A percentile compares a stretch with the other conserved stretches of the same genome.
Evolutionary conservation across 1,140 invertebrate species (phyloP).

Genomic region (Drosophila trapezifrons): DNA sequence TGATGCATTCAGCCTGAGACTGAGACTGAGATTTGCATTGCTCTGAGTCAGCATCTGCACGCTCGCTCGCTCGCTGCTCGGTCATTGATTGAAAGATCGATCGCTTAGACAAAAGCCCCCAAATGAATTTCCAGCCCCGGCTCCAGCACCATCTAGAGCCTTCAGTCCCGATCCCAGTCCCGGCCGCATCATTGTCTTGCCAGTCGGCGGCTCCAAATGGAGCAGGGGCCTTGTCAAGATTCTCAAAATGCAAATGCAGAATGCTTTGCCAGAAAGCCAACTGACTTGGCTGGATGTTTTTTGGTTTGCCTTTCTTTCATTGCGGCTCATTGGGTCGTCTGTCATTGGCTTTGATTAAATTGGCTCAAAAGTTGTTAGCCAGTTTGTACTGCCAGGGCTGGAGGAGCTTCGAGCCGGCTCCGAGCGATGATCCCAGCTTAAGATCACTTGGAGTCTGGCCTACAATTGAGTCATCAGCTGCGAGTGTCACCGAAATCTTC

Average conservation of each 20-base stretch:
- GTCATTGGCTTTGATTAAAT: slow-evolving; percentile 80
- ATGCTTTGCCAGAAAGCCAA: slow-evolving; percentile 34
- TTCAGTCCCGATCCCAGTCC: slow-evolving; percentile 36
- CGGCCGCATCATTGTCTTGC: slow-evolving; percentile 76
- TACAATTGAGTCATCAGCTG: background rate
- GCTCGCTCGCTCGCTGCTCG: slow-evolving; percentile 58
- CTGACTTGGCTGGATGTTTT: slow-evolving; percentile 49
- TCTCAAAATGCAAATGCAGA: slow-evolving; percentile 75
- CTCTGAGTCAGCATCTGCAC: slow-evolving; percentile 50
- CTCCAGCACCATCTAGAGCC: slow-evolving; percentile 1
- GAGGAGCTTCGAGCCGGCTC: background rate
- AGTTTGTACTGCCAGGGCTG: slow-evolving; percentile 44
- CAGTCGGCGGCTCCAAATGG: slow-evolving; percentile 60
- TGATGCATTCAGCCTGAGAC: slow-evolving; percentile 66
- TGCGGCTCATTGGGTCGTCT: slow-evolving; percentile 64
- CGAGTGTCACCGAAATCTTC: background rate
- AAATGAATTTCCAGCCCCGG: slow-evolving; percentile 73
- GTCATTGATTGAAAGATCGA: slow-evolving; percentile 84
- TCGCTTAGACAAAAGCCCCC: slow-evolving; percentile 72
- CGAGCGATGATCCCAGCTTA: background rate
- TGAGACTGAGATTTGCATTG: slow-evolving; percentile 58
- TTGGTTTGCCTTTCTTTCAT: slow-evolving; percentile 54
- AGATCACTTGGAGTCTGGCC: background rate
- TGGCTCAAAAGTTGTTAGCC: slow-evolving; percentile 72
- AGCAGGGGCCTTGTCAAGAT: slow-evolving; percentile 72